phyloP scores from a whole-genome alignment of 1,140 invertebrate species.

The Aricia agestis region DNA sequence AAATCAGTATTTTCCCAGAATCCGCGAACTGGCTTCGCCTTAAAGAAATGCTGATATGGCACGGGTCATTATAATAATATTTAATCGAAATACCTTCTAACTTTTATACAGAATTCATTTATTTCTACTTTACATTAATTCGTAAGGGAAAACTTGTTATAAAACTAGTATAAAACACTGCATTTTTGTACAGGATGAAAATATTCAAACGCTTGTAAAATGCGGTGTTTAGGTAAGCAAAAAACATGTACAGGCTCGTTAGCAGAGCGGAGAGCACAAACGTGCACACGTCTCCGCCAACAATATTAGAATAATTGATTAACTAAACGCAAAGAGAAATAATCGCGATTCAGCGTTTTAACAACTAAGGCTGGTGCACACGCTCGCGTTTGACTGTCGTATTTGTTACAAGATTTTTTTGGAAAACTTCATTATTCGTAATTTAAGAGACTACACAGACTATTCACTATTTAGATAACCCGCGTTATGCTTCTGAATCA shows the following conservation, averaged over 20 bases:
- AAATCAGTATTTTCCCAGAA: too few species aligned
- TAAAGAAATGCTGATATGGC: too few species aligned
- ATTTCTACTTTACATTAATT: neutral
- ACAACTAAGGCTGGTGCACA: conserved; percentile 43
- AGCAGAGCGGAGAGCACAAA: conserved; percentile 36
- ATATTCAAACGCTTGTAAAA: conserved; percentile 16
- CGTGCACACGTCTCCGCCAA: conserved; percentile 58
- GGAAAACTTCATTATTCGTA: too few species aligned
- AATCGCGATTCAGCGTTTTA: conserved; percentile 71
- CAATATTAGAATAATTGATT: conserved; percentile 75
- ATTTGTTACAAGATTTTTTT: neutral
- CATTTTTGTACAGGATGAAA: neutral
- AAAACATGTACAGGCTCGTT: conserved; percentile 34
- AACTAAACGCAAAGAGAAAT: conserved; percentile 72
- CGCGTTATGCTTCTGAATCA: too few species aligned
- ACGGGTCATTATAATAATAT: too few species aligned
- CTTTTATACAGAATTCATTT: neutral
- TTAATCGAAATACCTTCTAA: too few species aligned
- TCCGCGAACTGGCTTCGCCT: too few species aligned
- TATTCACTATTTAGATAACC: too few species aligned
- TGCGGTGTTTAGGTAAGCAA: conserved; percentile 11
- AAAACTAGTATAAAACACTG: neutral
- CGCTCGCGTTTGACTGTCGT: conserved; percentile 6
- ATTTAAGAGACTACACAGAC: too few species aligned
- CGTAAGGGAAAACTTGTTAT: neutral